Conservation (phyloP, 2,113 vertebrate species). For the Saimiri boliviensis region DNA sequence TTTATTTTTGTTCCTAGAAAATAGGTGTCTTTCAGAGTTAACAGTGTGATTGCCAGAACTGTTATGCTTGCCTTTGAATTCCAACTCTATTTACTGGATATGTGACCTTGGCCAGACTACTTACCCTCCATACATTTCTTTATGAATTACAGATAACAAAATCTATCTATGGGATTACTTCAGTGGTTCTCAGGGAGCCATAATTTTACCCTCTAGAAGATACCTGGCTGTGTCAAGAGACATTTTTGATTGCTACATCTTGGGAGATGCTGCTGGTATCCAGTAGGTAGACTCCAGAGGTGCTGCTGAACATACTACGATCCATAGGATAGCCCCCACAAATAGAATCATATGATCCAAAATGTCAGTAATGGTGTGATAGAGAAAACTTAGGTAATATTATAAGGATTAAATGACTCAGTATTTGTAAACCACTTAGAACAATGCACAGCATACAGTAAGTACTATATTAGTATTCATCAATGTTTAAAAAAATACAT, state of each 20-base stretch:
- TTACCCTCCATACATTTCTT: background rate
- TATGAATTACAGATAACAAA: background rate
- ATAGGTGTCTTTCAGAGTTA: background rate
- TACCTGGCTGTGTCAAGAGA: background rate
- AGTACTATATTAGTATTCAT: background rate
- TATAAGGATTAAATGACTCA: background rate
- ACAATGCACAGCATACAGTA: background rate
- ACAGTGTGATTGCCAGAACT: background rate
- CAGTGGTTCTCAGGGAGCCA: background rate
- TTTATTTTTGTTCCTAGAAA: conserved; percentile 1
- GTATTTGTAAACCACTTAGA: background rate
- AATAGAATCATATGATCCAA: background rate
- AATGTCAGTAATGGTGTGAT: background rate
- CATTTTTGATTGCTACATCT: background rate
- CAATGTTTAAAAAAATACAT: background rate
- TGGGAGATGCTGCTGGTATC: background rate
- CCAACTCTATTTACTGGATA: background rate
- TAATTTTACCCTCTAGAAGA: background rate
- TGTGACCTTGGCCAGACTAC: background rate
- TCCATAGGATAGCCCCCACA: background rate
- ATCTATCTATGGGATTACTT: background rate
- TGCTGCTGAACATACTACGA: background rate
- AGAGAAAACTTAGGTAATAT: background rate
- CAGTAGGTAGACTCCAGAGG: background rate
- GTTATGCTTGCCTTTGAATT: background rate